These are phyloP conservation scores for Pteria penguin DNA, from an alignment of 2,888 invertebrate species.

Conservation along the genomic window DNA sequence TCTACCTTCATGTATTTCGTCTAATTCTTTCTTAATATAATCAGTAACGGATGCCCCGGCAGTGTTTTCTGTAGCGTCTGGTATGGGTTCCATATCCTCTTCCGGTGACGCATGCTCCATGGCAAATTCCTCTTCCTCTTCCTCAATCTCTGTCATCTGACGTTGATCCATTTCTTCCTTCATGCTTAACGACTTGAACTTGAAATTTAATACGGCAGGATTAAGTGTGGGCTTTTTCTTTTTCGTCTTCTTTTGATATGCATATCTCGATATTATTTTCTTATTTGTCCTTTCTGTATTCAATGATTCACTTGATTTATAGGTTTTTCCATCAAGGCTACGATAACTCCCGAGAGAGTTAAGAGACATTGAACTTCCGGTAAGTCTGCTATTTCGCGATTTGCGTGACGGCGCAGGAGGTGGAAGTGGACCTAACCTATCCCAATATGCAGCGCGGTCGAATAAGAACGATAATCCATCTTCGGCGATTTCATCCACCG, in stretches of 20 bases:
- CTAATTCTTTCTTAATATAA: slow-evolving; percentile 68
- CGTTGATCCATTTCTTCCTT: slow-evolving; percentile 46
- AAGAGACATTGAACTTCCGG: slow-evolving; percentile 55
- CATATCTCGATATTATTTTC: slow-evolving; percentile 45
- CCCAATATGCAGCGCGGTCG: slow-evolving; percentile 92
- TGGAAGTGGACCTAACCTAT: slow-evolving; percentile 82
- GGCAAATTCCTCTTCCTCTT: slow-evolving; percentile 45
- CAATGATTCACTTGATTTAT: slow-evolving; percentile 24
- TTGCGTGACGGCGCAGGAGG: slow-evolving; percentile 60
- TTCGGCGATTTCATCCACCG: slow-evolving; percentile 81
- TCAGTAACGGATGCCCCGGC: slow-evolving; percentile 57
- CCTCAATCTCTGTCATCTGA: slow-evolving; percentile 55
- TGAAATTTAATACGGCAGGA: slow-evolving; percentile 56
- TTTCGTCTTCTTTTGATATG: slow-evolving; percentile 37
- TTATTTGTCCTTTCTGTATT: slow-evolving; percentile 24
- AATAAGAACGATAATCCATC: slow-evolving; percentile 91
- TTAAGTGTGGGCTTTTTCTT: slow-evolving; percentile 48
- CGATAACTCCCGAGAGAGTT: slow-evolving; percentile 46
- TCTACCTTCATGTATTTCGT: slow-evolving; percentile 70
- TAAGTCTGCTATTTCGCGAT: slow-evolving; percentile 31
- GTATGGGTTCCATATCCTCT: slow-evolving; percentile 2
- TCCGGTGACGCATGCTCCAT: slow-evolving; percentile 25
- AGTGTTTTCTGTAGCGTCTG: slow-evolving; percentile 31
- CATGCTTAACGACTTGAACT: slow-evolving; percentile 48
- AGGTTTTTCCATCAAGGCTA: slow-evolving; percentile 18